Evolutionary conservation across 2,797 vertebrate species (phyloP).

Genomic region (Propithecus deckenii): DNA sequence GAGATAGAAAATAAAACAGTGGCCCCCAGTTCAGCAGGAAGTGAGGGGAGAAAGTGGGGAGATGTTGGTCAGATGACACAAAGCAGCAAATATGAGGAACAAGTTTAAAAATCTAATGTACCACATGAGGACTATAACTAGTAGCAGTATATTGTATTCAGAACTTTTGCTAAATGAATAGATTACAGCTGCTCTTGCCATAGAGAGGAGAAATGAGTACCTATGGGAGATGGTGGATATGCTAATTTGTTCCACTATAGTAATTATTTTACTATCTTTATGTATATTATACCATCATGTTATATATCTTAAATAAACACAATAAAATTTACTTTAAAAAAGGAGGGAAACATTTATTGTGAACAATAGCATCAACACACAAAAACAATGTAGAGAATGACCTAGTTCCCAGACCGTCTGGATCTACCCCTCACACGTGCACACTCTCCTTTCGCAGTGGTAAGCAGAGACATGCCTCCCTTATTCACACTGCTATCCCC

Average conservation of each 20-base stretch:
- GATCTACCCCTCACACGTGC: too few relatives aligned
- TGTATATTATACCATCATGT: not conserved
- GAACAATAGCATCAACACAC: not conserved
- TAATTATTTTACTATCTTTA: not conserved
- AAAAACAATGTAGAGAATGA: not conserved
- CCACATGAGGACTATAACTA: not conserved
- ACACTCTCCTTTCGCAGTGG: not conserved
- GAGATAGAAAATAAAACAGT: not conserved
- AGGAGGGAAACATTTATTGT: rapidly evolving
- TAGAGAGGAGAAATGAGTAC: not conserved
- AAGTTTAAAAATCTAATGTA: not conserved
- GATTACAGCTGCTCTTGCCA: not conserved
- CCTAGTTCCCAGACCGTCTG: rapidly evolving
- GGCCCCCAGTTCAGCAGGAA: not conserved
- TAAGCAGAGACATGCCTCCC: too few relatives aligned
- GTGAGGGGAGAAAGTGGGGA: not conserved
- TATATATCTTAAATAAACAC: not conserved
- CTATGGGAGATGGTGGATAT: not conserved
- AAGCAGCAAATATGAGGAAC: not conserved
- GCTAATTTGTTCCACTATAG: not conserved
- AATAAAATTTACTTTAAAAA: not conserved
- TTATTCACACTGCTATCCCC: not conserved
- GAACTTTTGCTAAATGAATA: not conserved
- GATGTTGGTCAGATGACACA: not conserved
- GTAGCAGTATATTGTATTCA: not conserved